Evolutionary conservation across 2,888 invertebrate species (phyloP).

Genomic region (Troides oblongomaculatus): DNA sequence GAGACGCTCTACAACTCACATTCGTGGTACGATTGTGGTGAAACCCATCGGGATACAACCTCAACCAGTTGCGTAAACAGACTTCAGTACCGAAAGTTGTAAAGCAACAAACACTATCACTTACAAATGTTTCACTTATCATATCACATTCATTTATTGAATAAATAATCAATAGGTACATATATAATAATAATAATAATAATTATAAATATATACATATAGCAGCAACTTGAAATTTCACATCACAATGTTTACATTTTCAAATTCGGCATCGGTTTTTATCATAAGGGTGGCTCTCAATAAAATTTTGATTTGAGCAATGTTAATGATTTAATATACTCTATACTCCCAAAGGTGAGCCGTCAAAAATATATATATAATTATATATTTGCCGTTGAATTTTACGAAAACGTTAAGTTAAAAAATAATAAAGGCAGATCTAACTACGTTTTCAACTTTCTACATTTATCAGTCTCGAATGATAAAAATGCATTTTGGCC

Average conservation of each 20-base stretch:
- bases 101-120: conserved; percentile 56
- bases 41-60: conserved; percentile 20
- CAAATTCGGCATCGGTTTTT: conserved; percentile 60
- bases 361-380: conserved; percentile 62
- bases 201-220: conserved; percentile 46
- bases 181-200: conserved; percentile 41
- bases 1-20: conserved; percentile 57
- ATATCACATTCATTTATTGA: conserved; percentile 74
- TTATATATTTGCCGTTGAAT: conserved; percentile 57
- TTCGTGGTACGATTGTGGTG: conserved; percentile 43
- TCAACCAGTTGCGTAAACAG: conserved; percentile 24
- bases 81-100: conserved; percentile 54
- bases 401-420: conserved; percentile 63
- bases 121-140: conserved; percentile 60
- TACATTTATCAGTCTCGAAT: conserved; percentile 76
- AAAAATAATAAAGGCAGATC: conserved; percentile 76
- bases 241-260: conserved; percentile 61
- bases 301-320: conserved; percentile 76
- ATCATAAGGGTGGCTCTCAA: conserved; percentile 69
- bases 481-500: conserved; percentile 77
- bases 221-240: conserved; percentile 64
- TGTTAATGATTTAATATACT: conserved; percentile 65
- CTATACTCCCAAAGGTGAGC: conserved; percentile 73
- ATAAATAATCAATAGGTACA: conserved; percentile 52
- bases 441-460: conserved; percentile 73